Conservation (phyloP, 53 echinoderm and acorn worm genomes). For the Pentamera pediparva region DNA sequence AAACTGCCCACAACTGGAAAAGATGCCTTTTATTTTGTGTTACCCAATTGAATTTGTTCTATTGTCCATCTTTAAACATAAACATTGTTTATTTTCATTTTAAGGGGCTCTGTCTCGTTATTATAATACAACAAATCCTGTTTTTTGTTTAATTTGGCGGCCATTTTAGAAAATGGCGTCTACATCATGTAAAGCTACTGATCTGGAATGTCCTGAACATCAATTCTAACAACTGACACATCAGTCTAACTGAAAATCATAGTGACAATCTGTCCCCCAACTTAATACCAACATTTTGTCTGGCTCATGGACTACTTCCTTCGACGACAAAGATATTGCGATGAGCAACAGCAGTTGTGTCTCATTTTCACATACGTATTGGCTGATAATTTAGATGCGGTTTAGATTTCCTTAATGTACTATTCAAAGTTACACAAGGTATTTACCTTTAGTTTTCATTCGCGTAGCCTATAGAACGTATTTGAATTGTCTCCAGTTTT, state of each 20-base stretch:
- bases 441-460: no score
- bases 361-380: no score
- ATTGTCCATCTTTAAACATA: not conserved
- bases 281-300: not conserved
- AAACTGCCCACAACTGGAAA: not conserved
- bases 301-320: not conserved
- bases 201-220: not conserved
- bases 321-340: no score
- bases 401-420: no score
- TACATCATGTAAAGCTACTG: not conserved
- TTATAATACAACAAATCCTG: not conserved
- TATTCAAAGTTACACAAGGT: no score
- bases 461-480: no score
- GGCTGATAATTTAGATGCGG: no score
- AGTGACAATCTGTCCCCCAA: not conserved
- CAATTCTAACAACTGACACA: not conserved
- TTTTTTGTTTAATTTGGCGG: not conserved
- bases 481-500: no score
- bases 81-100: not conserved
- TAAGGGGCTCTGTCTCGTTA: not conserved
- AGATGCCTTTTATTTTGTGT: not conserved
- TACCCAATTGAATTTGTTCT: not conserved
- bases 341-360: no score
- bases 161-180: not conserved
- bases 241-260: not conserved